These are phyloP conservation scores for Apogon talboti DNA, from an alignment of 2,797 vertebrate genomes.

Conservation along the genomic window DNA sequence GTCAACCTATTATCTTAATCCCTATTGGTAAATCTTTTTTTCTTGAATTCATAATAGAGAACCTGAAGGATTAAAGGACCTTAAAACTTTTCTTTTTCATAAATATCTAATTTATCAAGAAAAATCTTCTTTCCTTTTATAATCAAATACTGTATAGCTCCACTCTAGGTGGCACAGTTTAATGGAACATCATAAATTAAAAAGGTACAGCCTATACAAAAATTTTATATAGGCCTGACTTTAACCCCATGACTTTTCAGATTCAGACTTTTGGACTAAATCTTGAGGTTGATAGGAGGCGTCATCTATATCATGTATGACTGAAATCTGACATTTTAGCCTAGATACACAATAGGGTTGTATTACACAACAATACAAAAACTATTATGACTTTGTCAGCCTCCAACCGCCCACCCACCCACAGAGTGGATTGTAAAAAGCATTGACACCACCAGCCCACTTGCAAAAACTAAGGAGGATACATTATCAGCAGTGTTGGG, in stretches of 20 bases:
- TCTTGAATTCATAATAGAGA: neutral
- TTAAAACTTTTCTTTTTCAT: too few relatives aligned
- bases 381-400: neutral
- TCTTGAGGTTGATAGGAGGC: fast-evolving
- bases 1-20: neutral
- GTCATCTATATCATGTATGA: neutral
- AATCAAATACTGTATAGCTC: too few relatives aligned
- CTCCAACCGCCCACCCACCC: conserved; percentile 2
- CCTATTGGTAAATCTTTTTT: neutral
- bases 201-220: conserved; percentile 6
- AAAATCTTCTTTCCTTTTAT: too few relatives aligned
- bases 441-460: neutral
- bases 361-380: conserved; percentile 41
- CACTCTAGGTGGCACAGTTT: too few relatives aligned
- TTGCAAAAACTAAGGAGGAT: neutral
- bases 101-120: too few relatives aligned
- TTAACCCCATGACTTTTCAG: neutral
- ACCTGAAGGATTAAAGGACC: too few relatives aligned
- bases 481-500: too few relatives aligned
- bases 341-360: neutral
- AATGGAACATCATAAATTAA: neutral
- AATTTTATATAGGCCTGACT: neutral
- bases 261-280: neutral
- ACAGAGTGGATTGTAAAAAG: conserved; percentile 11
- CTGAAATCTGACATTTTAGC: conserved; percentile 13